A percentile compares a stretch with the other conserved stretches of the same genome.
These are phyloP conservation scores for Neoascia interrupta DNA, from an alignment of 2,888 invertebrate species.

Conservation along the genomic window DNA sequence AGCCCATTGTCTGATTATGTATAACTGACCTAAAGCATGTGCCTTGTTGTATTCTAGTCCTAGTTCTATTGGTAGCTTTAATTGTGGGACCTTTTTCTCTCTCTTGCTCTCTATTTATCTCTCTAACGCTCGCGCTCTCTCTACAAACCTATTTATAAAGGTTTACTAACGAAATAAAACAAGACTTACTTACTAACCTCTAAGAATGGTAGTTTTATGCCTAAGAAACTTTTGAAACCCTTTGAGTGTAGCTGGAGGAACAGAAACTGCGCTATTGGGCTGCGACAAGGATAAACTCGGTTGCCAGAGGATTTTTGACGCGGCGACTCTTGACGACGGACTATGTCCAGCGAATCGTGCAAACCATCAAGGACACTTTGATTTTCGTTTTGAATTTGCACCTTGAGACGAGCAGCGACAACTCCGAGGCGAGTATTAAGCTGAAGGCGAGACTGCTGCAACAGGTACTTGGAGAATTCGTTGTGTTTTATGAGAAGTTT, in stretches of 20 bases:
- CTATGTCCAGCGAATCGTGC: conserved; percentile 86
- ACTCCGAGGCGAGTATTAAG: conserved; percentile 74
- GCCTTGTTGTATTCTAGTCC: conserved; percentile 69
- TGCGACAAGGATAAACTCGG: conserved; percentile 85
- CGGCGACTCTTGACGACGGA: conserved; percentile 90
- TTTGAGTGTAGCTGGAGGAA: conserved; percentile 22
- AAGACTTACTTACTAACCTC: conserved; percentile 62
- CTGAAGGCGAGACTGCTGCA: conserved; percentile 76
- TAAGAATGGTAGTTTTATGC: conserved; percentile 52
- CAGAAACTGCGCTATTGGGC: conserved; percentile 78
- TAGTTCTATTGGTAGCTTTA: conserved; percentile 53
- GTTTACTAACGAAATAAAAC: conserved; percentile 64
- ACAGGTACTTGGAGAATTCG: conserved; percentile 72
- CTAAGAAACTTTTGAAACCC: conserved; percentile 13
- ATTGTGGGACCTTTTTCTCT: conserved; percentile 23
- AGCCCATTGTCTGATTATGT: conserved; percentile 1
- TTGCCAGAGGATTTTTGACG: conserved; percentile 88
- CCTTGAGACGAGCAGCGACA: conserved; percentile 73
- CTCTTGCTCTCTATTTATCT: conserved; percentile 25
- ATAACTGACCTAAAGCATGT: conserved; percentile 65
- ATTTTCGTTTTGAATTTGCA: conserved; percentile 78
- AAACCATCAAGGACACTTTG: conserved; percentile 78
- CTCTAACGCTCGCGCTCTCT: conserved; percentile 47
- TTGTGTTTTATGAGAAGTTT: background rate
- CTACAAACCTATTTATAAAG: conserved; percentile 58